Evolutionary conservation across 2,797 vertebrate genomes (phyloP).

Genomic region (Enteromius fasciolatus): DNA sequence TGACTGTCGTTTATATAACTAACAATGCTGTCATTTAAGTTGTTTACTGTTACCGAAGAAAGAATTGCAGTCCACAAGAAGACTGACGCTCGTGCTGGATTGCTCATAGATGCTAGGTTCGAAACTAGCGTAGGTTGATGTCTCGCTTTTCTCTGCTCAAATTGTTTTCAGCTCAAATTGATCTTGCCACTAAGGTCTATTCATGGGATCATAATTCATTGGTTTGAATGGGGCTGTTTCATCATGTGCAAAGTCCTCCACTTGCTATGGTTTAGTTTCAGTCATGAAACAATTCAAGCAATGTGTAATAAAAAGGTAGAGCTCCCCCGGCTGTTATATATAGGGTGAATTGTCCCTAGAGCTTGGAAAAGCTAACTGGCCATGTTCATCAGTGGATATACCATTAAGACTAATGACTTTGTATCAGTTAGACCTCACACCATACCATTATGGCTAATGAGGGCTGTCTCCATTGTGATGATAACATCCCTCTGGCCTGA

Average conservation of each 20-base stretch:
- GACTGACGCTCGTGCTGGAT: neutral
- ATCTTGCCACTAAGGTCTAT: neutral
- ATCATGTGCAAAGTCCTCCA: neutral
- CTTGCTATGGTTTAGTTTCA: neutral
- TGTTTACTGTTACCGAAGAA: conserved; percentile 29
- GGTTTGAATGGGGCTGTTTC: neutral
- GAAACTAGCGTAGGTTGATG: neutral
- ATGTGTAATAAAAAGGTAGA: neutral
- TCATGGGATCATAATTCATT: conserved; percentile 4
- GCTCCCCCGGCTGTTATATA: conserved; percentile 5
- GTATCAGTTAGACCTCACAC: neutral
- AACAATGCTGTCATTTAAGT: neutral
- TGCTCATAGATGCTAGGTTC: neutral
- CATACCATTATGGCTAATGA: conserved; percentile 44
- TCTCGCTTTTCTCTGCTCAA: neutral
- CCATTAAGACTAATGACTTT: conserved; percentile 29
- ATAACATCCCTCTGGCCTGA: conserved; percentile 23
- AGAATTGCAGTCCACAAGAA: neutral
- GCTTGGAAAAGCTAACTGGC: neutral
- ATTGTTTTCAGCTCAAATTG: conserved; percentile 17
- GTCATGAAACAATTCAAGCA: neutral
- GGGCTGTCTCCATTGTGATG: conserved; percentile 38
- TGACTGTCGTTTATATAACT: neutral
- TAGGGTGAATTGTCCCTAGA: conserved; percentile 4
- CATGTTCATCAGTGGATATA: conserved; percentile 27